Base-by-base conservation (phyloP, 2,888 invertebrate genomes). In the Hermaeophaga mercurialis region DNA sequence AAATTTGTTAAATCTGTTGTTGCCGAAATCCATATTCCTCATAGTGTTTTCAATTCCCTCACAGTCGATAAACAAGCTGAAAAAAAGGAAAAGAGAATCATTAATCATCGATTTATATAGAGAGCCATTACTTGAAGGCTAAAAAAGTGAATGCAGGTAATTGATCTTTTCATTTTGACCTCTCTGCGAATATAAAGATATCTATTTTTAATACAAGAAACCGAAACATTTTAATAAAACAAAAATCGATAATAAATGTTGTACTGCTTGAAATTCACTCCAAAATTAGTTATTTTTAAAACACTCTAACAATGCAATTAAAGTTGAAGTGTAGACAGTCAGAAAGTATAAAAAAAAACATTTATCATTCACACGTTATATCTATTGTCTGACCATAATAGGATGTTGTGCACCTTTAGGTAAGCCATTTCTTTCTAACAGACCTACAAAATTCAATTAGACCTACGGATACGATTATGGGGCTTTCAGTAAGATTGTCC, bases 31-130 rank as follows among this genome's bases (percentile, higher is more conserved):
- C 36, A 59, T 41, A 41, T 50, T 66, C 38, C 68, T 63, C 58
- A 70, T 63, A 55, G 64, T 67, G 18, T 62, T 58, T 48, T 71
- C 67, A 44, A 70, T 53, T 33, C 66, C 68, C 24, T 66, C 59
- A 62, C 69, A 70, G 43, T 72, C 66, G 53, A 71, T 56, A 14
- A 72, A 63, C 34, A 70, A 64, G 44, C 71, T 72, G 57, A 49
- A 67, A 68, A 38, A 61, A 49, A 54, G 53, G 33, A 39, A 46
- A 26, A 22, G n/a, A 28, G 7, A 5, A 1, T 28, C 12, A 18
- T 28, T 28, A 28, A 28, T 28, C 28, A 7, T 28, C 28, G 28
- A 6, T 28, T 9, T 28, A 28, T 28, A 9, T 28, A 28, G 4
- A 28, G n/a, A 22, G 7, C 22, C 7, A 22, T 22, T 7, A 28